phyloP scores from a whole-genome alignment of 2,797 vertebrate species.

The Phoeniculus purpureus region DNA sequence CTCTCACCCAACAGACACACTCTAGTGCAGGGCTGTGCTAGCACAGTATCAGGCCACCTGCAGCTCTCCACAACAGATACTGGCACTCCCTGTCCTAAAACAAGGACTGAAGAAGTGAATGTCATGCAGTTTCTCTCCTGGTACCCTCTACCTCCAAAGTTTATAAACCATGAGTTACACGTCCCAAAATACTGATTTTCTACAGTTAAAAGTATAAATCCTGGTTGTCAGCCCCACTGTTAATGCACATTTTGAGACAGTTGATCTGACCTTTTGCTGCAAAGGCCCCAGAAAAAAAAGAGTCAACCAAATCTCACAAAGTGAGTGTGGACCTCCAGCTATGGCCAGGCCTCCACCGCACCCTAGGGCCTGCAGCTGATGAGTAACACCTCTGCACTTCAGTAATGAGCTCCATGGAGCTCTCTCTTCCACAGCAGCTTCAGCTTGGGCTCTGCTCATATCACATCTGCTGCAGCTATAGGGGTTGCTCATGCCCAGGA shows the following conservation, averaged over 20 bases:
- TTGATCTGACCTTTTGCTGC: neutral
- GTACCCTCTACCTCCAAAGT: neutral
- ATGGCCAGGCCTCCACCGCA: neutral
- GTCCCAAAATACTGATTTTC: neutral
- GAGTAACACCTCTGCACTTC: neutral
- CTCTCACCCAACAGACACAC: neutral
- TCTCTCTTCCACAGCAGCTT: neutral
- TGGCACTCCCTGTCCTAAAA: neutral
- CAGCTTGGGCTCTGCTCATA: neutral
- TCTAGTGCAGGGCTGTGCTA: neutral
- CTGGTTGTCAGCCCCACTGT: neutral
- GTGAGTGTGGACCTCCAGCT: neutral
- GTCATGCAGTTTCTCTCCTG: neutral
- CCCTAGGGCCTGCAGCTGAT: neutral
- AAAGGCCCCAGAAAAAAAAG: neutral
- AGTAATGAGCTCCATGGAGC: neutral
- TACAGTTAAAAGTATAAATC: neutral
- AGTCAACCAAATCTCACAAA: neutral
- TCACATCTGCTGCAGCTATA: neutral
- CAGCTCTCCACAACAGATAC: neutral
- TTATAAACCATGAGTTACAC: neutral
- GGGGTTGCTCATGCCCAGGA: neutral
- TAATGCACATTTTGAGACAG: neutral
- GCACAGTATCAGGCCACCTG: rapidly evolving
- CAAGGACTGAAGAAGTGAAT: neutral